Evolutionary conservation across 2,113 vertebrate genomes (phyloP).

Genomic region (Pseudopodoces humilis): DNA sequence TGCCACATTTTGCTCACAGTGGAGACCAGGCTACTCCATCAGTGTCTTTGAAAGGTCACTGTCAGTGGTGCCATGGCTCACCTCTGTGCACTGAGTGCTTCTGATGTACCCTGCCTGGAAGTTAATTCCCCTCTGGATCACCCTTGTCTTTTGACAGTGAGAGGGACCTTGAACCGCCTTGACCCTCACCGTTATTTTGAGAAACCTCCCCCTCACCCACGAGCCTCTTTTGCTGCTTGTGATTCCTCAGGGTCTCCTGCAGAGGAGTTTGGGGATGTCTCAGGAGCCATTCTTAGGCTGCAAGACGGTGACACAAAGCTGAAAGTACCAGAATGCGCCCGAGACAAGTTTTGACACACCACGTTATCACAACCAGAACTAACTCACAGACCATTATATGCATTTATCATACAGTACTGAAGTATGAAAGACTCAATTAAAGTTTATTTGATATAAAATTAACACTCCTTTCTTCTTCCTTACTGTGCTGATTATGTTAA

Average conservation of each 20-base stretch:
- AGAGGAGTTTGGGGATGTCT: background rate
- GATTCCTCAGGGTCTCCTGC: background rate
- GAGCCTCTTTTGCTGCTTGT: background rate
- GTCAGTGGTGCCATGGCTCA: background rate
- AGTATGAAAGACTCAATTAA: constrained; percentile 64
- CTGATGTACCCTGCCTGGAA: background rate
- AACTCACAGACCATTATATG: constrained; percentile 6
- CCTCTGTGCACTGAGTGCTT: background rate
- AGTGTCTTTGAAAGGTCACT: background rate
- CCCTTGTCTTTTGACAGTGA: background rate
- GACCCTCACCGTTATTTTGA: background rate
- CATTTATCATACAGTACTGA: constrained; percentile 38
- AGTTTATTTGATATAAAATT: constrained; percentile 62
- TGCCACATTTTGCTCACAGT: rapidly evolving
- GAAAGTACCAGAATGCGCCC: background rate
- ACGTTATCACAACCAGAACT: background rate
- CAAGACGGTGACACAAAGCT: background rate
- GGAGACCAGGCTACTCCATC: background rate
- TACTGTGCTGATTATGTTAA: constrained; percentile 53
- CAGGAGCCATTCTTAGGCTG: background rate
- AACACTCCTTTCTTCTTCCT: constrained; percentile 44
- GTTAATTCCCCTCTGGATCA: background rate
- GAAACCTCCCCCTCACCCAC: background rate
- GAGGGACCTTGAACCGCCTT: background rate
- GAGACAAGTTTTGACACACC: background rate